Evolutionary conservation across 2,888 invertebrate species (phyloP).

Genomic region (Andrena marginata): DNA sequence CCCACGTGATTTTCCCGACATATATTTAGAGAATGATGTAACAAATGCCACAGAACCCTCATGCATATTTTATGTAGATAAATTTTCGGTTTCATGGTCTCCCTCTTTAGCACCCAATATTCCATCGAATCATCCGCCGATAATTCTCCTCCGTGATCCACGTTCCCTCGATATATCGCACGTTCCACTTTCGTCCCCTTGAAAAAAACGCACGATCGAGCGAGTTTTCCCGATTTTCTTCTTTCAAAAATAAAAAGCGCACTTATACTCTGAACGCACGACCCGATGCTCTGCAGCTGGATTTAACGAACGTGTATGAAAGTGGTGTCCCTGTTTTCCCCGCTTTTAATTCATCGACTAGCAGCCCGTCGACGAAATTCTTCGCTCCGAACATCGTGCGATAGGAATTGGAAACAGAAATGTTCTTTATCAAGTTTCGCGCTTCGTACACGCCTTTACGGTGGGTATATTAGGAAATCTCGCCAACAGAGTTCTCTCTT

Average conservation of each 20-base stretch:
- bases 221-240: not conserved
- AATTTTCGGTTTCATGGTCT: not conserved
- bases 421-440: not conserved
- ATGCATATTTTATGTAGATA: not conserved
- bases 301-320: slow-evolving; percentile 13
- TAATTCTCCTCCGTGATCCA: slow-evolving; percentile 10
- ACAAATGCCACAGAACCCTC: not conserved
- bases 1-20: too few relatives aligned
- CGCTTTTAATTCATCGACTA: not conserved
- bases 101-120: not conserved
- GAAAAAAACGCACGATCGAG: not conserved
- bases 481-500: not conserved
- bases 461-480: not conserved
- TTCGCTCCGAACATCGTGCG: not conserved
- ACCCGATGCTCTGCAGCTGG: not conserved
- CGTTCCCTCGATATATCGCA: not conserved
- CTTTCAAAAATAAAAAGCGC: not conserved
- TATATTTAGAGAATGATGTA: not conserved
- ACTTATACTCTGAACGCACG: not conserved
- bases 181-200: not conserved
- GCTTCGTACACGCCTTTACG: not conserved
- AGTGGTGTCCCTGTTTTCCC: not conserved
- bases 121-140: slow-evolving; percentile 12
- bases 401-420: not conserved
- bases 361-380: not conserved